A percentile compares a stretch with the other conserved stretches of the same genome.
These are phyloP conservation scores for Lepidocolaptes lacrymiger DNA, from an alignment of 2,797 vertebrate species.

Conservation along the genomic window DNA sequence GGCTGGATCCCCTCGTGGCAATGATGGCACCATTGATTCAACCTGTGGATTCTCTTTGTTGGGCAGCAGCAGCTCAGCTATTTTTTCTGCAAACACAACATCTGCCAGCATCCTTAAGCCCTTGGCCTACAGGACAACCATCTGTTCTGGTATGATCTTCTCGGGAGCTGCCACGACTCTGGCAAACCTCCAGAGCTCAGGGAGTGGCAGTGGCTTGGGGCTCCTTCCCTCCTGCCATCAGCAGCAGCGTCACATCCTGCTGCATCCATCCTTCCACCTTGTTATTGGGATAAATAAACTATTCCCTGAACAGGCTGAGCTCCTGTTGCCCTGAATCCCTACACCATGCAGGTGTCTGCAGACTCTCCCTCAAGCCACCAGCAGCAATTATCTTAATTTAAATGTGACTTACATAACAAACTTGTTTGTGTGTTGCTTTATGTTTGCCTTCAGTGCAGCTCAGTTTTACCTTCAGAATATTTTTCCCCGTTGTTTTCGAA, in stretches of 20 bases:
- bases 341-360: not conserved
- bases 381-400: not conserved
- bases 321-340: not conserved
- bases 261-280: not conserved
- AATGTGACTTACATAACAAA: not conserved
- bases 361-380: not conserved
- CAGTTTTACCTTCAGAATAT: not conserved
- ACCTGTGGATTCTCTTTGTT: not conserved
- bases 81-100: slow-evolving; percentile 25
- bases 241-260: fast-evolving
- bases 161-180: not conserved
- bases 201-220: not conserved
- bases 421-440: not conserved
- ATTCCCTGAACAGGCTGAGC: not conserved
- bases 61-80: not conserved
- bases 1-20: fast-evolving
- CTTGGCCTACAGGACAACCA: slow-evolving; percentile 13
- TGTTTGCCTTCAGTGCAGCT: not conserved
- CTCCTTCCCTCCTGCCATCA: not conserved
- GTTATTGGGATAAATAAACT: not conserved
- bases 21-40: fast-evolving
- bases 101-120: slow-evolving; percentile 23
- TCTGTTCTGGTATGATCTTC: slow-evolving; percentile 44
- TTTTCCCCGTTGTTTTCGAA: not conserved
- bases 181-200: slow-evolving; percentile 19